These are phyloP conservation scores for Andricus curvator DNA, from an alignment of 2,888 invertebrate genomes.

Conservation along the genomic window DNA sequence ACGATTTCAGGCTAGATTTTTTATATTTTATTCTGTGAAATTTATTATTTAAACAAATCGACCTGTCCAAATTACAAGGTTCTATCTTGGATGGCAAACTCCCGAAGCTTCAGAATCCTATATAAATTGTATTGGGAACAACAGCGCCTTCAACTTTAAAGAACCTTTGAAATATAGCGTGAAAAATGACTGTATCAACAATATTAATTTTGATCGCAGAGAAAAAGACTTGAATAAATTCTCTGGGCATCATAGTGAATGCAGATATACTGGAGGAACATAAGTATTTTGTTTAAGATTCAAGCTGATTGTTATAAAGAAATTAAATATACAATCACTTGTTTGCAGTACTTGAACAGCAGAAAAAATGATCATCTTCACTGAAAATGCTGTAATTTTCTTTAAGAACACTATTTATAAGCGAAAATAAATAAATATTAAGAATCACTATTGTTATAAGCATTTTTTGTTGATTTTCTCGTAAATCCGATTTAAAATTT, in stretches of 20 bases:
- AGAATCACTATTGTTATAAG: neutral
- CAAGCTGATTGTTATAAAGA: neutral
- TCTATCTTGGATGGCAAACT: too few species aligned
- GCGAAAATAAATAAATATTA: neutral
- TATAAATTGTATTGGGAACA: too few species aligned
- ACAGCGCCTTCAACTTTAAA: too few species aligned
- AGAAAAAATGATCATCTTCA: constrained; percentile 32
- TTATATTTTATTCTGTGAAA: neutral
- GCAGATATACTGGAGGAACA: too few species aligned
- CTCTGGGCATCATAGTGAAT: neutral
- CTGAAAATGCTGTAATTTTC: neutral
- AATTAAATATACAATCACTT: constrained; percentile 43
- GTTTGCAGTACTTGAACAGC: constrained; percentile 39
- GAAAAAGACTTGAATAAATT: neutral
- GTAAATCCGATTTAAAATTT: neutral
- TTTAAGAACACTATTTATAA: neutral
- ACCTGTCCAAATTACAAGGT: too few species aligned
- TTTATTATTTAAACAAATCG: neutral
- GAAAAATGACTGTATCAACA: neutral
- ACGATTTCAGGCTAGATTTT: neutral
- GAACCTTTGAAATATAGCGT: neutral
- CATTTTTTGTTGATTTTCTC: neutral
- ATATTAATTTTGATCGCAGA: neutral
- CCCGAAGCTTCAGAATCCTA: too few species aligned
- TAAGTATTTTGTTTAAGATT: too few species aligned